Base-by-base conservation (phyloP, 2,797 vertebrate species). In the Spheniscus humboldti region DNA sequence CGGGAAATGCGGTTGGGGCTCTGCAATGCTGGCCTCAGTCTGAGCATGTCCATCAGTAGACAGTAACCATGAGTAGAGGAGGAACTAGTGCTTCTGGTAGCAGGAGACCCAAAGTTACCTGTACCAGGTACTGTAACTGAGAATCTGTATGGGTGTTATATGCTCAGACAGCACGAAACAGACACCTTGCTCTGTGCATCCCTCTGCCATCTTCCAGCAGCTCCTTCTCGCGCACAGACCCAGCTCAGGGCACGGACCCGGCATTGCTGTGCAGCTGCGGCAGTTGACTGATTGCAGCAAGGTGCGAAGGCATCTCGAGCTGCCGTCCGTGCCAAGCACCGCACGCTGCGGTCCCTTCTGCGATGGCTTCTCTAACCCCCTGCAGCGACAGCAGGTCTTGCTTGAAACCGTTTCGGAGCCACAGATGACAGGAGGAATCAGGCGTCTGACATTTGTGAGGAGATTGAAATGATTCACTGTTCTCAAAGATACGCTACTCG, bases 371-470 rank as follows among this genome's bases (percentile, higher is more conserved):
- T 90, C 90, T 79, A 83, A 75, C 41, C 55, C 91, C 76, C 90
- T 71, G 76, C 80, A 82, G 88, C 0, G 13, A 96, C 88, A 95
- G 85, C 71, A 96, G 84, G 87, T 86, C 95, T 84, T 14, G 7
- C 52, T 88, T 76, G 92, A 96, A 91, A 78, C 60, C 8, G 8
- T 83, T 88, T 68, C 84, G 92, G 89, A 95, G 75, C 71, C 20
- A n/a, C 92, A 90, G 91, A 91, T 95, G 90, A 96, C 89, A 86
- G 0, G 6, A 80, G 75, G 68, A 95, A 72, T 87, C 86, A 95
- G 92, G 95, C 62, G 28, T 87, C 78, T 96, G 94, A 96, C 92
- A 88, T 97, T 93, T 96, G 91, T 92, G 77, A 83, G 72, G 87
- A 76, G 90, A 33, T 64, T 77, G 93, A 92, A 94, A 80, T 86